Evolutionary conservation across 2,113 vertebrate genomes (phyloP).

Genomic region (Hyaena hyaena): DNA sequence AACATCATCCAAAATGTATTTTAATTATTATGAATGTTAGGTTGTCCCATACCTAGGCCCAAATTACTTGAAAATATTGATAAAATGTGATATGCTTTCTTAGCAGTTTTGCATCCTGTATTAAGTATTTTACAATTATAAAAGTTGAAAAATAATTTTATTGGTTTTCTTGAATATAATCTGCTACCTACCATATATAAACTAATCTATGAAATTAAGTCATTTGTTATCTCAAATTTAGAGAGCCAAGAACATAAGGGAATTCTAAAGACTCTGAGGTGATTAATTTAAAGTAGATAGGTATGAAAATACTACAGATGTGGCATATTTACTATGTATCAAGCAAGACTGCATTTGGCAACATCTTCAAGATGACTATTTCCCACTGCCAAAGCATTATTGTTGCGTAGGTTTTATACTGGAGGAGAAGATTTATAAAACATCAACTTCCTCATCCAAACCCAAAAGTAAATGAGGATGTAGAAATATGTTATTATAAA

Average conservation of each 20-base stretch:
- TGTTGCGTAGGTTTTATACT: conserved; percentile 2
- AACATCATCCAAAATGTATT: conserved; percentile 78
- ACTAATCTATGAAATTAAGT: conserved; percentile 26
- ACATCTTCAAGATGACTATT: not conserved
- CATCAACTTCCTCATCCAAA: conserved; percentile 32
- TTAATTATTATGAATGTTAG: conserved; percentile 80
- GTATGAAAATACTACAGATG: not conserved
- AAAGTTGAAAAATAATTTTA: conserved; percentile 48
- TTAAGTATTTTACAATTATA: conserved; percentile 61
- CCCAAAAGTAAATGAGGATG: not conserved
- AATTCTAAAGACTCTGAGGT: not conserved
- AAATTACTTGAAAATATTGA: conserved; percentile 65
- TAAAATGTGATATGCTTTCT: conserved; percentile 66
- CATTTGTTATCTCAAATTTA: not conserved
- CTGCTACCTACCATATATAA: conserved; percentile 47
- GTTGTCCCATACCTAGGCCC: conserved; percentile 47
- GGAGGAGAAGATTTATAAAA: conserved; percentile 7
- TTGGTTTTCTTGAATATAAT: conserved; percentile 32
- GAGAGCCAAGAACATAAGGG: not conserved
- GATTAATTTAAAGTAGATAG: not conserved
- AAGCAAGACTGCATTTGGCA: not conserved
- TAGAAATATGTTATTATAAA: conserved; percentile 5
- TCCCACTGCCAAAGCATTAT: conserved; percentile 52
- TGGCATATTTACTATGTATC: not conserved
- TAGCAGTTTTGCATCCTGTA: conserved; percentile 58